Conservation (phyloP, 2,797 vertebrate species). For the Sebastes cheni region DNA sequence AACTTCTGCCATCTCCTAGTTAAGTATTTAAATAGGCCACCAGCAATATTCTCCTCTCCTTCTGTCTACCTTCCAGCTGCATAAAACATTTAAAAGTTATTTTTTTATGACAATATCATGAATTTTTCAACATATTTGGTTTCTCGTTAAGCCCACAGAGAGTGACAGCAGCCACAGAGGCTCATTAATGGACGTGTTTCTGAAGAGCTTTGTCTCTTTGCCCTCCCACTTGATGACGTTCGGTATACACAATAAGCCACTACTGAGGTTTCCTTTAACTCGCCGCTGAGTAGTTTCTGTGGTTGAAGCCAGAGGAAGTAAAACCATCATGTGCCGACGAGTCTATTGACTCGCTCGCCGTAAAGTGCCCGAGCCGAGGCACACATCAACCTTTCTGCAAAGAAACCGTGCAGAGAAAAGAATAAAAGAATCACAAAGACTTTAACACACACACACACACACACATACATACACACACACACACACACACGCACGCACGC, state of each 20-base stretch:
- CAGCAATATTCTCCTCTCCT: not conserved
- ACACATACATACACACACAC: not conserved
- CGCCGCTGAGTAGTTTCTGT: constrained; percentile 39
- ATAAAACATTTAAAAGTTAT: constrained; percentile 3
- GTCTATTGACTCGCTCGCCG: constrained; percentile 50
- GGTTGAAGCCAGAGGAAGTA: constrained; percentile 9
- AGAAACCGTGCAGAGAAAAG: not conserved
- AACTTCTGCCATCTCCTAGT: not conserved
- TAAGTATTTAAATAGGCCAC: not conserved
- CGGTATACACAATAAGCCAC: not conserved
- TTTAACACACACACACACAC: not conserved
- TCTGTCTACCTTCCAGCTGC: not conserved
- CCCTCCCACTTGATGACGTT: not conserved
- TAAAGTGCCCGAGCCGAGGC: constrained; percentile 37
- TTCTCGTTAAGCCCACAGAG: not conserved
- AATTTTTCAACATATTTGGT: constrained; percentile 24
- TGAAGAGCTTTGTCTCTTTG: not conserved
- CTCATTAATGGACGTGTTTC: constrained; percentile 18
- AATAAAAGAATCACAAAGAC: not conserved
- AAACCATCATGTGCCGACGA: constrained; percentile 16
- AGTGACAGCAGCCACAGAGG: constrained; percentile 9
- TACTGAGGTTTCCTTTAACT: constrained; percentile 40
- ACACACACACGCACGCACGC: not conserved
- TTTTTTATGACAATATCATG: constrained; percentile 8
- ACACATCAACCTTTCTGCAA: constrained; percentile 30